Conservation (phyloP, 1,140 invertebrate species). For the Drosophila busckii region DNA sequence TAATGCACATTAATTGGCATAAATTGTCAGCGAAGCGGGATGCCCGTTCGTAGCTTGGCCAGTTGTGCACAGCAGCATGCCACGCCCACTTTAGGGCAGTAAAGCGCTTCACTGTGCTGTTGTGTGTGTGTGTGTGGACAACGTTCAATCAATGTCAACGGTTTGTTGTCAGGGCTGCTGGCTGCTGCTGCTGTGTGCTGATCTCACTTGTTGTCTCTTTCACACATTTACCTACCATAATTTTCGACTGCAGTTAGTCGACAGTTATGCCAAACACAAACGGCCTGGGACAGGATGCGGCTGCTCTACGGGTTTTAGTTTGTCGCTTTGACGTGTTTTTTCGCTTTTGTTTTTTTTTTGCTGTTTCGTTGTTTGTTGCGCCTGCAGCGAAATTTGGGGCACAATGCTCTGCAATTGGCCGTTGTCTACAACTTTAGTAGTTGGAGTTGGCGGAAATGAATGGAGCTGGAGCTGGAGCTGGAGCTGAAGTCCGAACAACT, state of each 20-base stretch:
- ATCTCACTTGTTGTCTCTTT: conserved; percentile 10
- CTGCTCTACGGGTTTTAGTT: conserved; percentile 3
- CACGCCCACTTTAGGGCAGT: no score
- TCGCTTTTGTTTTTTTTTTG: not conserved
- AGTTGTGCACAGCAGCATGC: no score
- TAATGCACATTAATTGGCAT: no score
- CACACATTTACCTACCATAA: conserved; percentile 60
- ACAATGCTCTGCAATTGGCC: conserved; percentile 34
- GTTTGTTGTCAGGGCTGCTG: conserved; percentile 46
- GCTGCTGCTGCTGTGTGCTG: conserved; percentile 36
- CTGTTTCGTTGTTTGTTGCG: not conserved
- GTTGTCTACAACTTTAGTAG: no score
- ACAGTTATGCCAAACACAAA: conserved; percentile 20
- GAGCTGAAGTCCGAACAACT: no score
- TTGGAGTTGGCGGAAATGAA: no score
- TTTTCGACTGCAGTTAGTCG: conserved; percentile 31
- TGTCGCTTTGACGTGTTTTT: no score
- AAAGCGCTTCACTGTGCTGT: conserved; percentile 20
- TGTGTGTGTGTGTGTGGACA: conserved; percentile 39
- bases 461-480: no score
- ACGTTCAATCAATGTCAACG: conserved; percentile 71
- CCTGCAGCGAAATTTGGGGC: conserved; percentile 15
- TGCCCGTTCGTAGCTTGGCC: no score
- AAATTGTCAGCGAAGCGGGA: no score
- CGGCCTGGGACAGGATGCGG: conserved; percentile 1